Evolutionary conservation across 2,113 vertebrate species (phyloP).

Genomic region (Ranitomeya imitator): DNA sequence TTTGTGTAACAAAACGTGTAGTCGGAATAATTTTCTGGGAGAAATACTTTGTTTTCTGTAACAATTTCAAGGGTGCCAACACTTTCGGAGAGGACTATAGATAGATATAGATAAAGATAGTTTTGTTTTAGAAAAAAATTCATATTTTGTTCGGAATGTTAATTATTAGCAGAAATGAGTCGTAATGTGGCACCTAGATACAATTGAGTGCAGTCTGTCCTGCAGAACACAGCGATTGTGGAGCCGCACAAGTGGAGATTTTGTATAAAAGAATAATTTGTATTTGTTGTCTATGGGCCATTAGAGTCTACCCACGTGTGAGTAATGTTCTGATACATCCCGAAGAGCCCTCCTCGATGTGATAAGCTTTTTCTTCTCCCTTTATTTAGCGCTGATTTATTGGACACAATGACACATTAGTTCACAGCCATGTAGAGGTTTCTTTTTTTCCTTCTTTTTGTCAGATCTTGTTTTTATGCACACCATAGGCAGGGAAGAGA

Average conservation of each 20-base stretch:
- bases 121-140: neutral
- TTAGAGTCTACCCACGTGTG: constrained; percentile 48
- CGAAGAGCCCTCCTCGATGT: constrained; percentile 4
- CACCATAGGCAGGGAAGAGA: constrained; percentile 24
- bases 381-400: constrained; percentile 50
- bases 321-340: constrained; percentile 43
- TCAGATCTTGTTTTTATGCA: neutral
- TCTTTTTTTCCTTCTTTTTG: neutral
- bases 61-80: no score
- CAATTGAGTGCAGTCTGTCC: constrained; percentile 17
- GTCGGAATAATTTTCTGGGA: no score
- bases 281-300: constrained; percentile 44
- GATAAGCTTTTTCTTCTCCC: constrained; percentile 37
- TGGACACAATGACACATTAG: constrained; percentile 46
- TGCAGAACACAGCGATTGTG: constrained; percentile 20
- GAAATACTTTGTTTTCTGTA: no score
- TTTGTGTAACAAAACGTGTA: no score
- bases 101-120: neutral
- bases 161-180: neutral
- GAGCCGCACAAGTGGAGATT: neutral
- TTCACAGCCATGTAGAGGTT: neutral
- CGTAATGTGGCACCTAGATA: neutral
- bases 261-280: constrained; percentile 18
- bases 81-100: neutral
- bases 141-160: neutral